Base-by-base conservation (phyloP, 2,113 vertebrate genomes). In the Sisor rabdophorus region DNA sequence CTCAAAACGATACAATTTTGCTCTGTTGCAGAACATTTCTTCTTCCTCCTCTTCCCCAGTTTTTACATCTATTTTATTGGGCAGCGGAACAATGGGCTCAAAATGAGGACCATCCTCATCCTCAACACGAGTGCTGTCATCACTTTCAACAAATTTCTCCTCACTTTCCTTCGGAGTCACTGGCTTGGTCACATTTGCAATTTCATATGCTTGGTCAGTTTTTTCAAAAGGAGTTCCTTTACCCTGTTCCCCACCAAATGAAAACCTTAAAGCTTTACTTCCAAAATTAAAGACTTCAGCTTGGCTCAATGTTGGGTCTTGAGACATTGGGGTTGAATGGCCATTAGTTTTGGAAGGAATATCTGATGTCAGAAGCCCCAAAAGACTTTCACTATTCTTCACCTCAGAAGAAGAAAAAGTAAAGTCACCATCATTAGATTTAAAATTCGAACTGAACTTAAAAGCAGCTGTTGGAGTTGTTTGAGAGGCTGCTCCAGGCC, bases 1-100 rank as follows among this genome's bases (percentile, higher is more conserved):
- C 83, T 99, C 96, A 88, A 99, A 99, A 56, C 97, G 91, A 24
- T 92, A 99, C 2, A 99, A 89, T 76, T 98, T 99, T 67, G 95
- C 96, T 79, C 97, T 92, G 78, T 95, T 98, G 81, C 95, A 98
- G 81, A 96, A 99, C 83, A 97, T 93, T 79, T 97, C 95, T 84
- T 98, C 95, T 78, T 99, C 97, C 64, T 99, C 97, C 88, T 99
- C 97, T 64, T 99, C 97, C 17, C 97, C 97, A 0, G 97, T 99
- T 90, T 96, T 99, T 11, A 98, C 94, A 87, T 98, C 95, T 64
- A 99, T 93, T 84, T 99, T 99, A 81, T 98, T 96, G 79, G 97
- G 97, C 44, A 98, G 93, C 19, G 96, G 97, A 11, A 99, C 96
- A 53, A 99, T 96, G 40, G 97, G 97, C 84, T 99, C 97, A 92